Base-by-base conservation (phyloP, 1,140 invertebrate genomes). In the Microplitis demolitor region DNA sequence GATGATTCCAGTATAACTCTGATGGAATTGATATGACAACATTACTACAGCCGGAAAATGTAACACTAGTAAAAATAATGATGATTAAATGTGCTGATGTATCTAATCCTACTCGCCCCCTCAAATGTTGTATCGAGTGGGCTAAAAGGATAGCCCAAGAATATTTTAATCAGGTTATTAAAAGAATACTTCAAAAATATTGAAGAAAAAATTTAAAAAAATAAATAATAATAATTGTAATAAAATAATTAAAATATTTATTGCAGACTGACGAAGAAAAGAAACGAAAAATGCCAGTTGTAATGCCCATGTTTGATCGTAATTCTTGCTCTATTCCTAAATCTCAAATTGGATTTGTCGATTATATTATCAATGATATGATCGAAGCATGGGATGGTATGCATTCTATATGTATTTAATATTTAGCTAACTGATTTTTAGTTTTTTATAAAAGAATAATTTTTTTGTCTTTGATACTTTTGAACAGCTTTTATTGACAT, bases 1-100 rank as follows among this genome's bases (percentile, higher is more conserved):
- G 24, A 54, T 50, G 6, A 16, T 75, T 79, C 24, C 45, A 87
- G 86, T 68, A 73, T 56, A 83, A 76, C 80, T 73, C 80, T 13
- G 82, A 84, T 68, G 74, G 75, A 35, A 50, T 89, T 8, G 90
- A 91, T 71, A 87, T 88, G 69, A 87, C 88, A 35, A 83, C 88
- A 2, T 76, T 91, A n/a, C 83, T 88, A 37, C 84, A 87, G 50
- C 91, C 92, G 4, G 96, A 97, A 80, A 97, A 97, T 83, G 89
- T 95, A 31, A 89, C 91, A 16, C 87, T 97, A 1, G 90, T 97
- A 11, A 96, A 96, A 79, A 89, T 97, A 73, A 98, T 98, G 95
- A 92, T 98, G 88, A 98, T 99, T 80, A 99, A 99, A 87, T 98
- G 97, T 88, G 95, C 97, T 0, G 97, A 99, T 86, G 95, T 99